Evolutionary conservation across 2,113 vertebrate genomes (phyloP).

Genomic region (Scalopus aquaticus): DNA sequence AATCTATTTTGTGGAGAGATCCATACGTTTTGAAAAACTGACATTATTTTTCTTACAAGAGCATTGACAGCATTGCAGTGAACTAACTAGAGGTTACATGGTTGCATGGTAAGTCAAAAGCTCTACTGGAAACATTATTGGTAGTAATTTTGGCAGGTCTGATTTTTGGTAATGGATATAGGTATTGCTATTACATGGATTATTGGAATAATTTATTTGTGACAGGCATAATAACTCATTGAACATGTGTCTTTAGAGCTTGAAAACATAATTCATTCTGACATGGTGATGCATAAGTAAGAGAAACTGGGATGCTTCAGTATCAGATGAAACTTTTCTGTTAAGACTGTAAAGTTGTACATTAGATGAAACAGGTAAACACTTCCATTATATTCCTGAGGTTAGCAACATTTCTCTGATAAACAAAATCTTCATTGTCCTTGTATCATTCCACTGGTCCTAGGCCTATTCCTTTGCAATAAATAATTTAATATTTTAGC

Average conservation of each 20-base stretch:
- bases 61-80: background rate
- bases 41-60: background rate
- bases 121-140: background rate
- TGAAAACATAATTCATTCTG: constrained; percentile 29
- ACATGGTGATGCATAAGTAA: background rate
- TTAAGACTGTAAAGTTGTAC: constrained; percentile 44
- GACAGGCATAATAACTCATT: background rate
- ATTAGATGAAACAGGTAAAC: constrained; percentile 1
- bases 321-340: constrained; percentile 40
- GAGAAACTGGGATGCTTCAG: background rate
- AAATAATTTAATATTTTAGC: constrained; percentile 69
- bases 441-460: constrained; percentile 34
- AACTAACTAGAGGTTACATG: background rate
- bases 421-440: constrained; percentile 56
- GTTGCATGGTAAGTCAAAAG: background rate
- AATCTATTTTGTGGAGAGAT: background rate
- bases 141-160: background rate
- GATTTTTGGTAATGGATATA: background rate
- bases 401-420: constrained; percentile 39
- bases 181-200: background rate
- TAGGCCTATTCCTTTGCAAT: background rate
- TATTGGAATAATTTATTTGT: background rate
- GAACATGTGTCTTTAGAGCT: background rate
- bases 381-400: constrained; percentile 35
- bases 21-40: background rate